phyloP scores from a whole-genome alignment of 2,888 invertebrate species.

The Dexiosoma caninum region DNA sequence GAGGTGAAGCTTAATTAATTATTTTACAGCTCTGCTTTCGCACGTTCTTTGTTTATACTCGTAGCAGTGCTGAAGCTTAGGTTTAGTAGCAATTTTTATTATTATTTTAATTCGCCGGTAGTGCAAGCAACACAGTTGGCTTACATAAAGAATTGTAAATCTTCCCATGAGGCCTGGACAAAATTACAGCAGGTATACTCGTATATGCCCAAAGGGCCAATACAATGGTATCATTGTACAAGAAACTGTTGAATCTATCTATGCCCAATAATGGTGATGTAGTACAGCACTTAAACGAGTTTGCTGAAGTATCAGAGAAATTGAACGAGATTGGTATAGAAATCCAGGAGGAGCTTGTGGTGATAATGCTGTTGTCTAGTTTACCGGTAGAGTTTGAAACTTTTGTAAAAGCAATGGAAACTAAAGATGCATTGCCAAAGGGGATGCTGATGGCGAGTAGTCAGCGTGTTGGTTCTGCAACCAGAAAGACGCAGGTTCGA shows the following conservation, averaged over 20 bases:
- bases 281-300: neutral
- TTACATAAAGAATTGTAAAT: constrained; percentile 32
- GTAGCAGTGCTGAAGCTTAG: too few relatives aligned
- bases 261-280: neutral
- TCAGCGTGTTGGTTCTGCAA: too few relatives aligned
- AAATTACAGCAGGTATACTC: constrained; percentile 37
- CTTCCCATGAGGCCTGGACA: constrained; percentile 43
- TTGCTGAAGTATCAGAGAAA: constrained; percentile 18
- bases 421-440: constrained; percentile 25
- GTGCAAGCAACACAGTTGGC: constrained; percentile 26
- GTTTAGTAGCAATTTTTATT: too few relatives aligned
- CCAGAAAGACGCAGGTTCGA: too few relatives aligned
- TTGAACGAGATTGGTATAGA: neutral
- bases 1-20: too few relatives aligned
- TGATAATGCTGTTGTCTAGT: constrained; percentile 38
- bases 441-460: too few relatives aligned
- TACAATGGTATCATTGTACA: too few relatives aligned
- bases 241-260: constrained; percentile 28
- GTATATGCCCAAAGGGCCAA: constrained; percentile 38
- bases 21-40: too few relatives aligned
- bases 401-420: constrained; percentile 52
- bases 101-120: too few relatives aligned
- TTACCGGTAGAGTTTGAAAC: constrained; percentile 31
- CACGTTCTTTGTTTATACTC: too few relatives aligned
- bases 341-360: constrained; percentile 23